These are phyloP conservation scores for Drosophila jambulina DNA, from an alignment of 1,140 invertebrate species.

Conservation along the genomic window DNA sequence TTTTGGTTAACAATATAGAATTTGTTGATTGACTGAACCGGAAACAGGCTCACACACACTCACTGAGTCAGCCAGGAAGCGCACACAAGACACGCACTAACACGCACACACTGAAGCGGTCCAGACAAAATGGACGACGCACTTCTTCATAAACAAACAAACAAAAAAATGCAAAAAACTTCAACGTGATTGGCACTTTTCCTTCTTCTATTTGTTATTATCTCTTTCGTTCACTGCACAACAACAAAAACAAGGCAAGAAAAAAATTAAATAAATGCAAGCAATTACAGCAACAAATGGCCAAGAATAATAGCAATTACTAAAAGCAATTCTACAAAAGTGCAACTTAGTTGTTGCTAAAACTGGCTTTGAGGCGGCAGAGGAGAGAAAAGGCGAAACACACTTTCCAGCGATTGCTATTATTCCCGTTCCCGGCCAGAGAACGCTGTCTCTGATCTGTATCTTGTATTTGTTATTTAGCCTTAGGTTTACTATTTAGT, in stretches of 20 bases:
- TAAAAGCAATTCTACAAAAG: constrained; percentile 6
- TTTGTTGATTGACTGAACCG: constrained; percentile 55
- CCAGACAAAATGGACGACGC: constrained; percentile 69
- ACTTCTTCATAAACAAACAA: constrained; percentile 9
- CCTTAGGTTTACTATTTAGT: constrained; percentile 3
- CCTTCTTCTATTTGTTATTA: constrained; percentile 19
- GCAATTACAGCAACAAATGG: constrained; percentile 23
- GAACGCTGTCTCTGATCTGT: constrained; percentile 11
- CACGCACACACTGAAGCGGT: constrained; percentile 5
- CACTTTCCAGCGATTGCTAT: constrained; percentile 3
- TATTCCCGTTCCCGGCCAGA: constrained; percentile 10
- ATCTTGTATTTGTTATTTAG: background rate
- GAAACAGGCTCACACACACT: constrained; percentile 32
- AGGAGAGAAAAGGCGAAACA: background rate
- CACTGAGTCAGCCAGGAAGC: constrained; percentile 16
- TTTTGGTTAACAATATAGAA: constrained; percentile 29
- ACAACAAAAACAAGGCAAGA: background rate
- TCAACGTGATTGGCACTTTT: constrained; percentile 7
- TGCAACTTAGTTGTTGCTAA: constrained; percentile 7
- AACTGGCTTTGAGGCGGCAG: background rate
- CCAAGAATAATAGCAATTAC: constrained; percentile 23
- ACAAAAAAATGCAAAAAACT: constrained; percentile 14
- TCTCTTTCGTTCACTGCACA: constrained; percentile 35
- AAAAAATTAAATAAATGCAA: constrained; percentile 23
- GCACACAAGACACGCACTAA: constrained; percentile 6